Base-by-base conservation (phyloP, 2,888 invertebrate genomes). In the Chymomyza fuscimana region DNA sequence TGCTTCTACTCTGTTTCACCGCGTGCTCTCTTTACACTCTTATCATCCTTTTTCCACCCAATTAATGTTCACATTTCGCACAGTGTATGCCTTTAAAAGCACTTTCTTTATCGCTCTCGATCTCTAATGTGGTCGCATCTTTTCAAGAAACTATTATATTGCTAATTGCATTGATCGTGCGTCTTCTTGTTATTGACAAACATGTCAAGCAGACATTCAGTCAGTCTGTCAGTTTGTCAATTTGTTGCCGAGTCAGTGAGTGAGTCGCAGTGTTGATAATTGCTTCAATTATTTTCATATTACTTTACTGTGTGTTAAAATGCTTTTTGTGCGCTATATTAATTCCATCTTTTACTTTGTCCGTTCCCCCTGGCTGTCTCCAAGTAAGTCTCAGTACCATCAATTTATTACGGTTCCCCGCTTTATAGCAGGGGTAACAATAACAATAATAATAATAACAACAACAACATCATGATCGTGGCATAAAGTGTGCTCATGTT, bases 231-330 rank as follows among this genome's bases (percentile, higher is more conserved):
- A 61, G 15, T 36, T 61, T 29, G 36, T 61, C 40, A 19, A 61
- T 16, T n/a, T 15, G 40, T n/a, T 40, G 61, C n/a, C 61, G 54
- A 16, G 54, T 52, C 12, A 16, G 52, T 16, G 16, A 16, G 52
- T 54, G 54, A 7, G 54, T 16, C 16, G 22, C 7, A 54, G 54
- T 66, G n/a, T 65, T 69, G 68, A 73, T 86, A 88, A 86, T 88
- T 87, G 88, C 86, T 78, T 87, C 85, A 86, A 86, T 86, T 88
- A 86, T 85, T 85, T 86, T 86, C 76, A 79, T 82, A 88, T 86
- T 86, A 86, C 84, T 32, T 32, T 32, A 32, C 25, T 32, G 32
- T 86, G 85, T 81, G 88, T 77, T 86, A 83, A 85, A 86, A 75
- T 78, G 82, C 78, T 81, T 84, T 84, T 83, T 87, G 88, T 79